Evolutionary conservation across 2,888 invertebrate species (phyloP), one percentile per base, ranked within the genome.

Genomic region (Prosopocoilus inquinatus): DNA sequence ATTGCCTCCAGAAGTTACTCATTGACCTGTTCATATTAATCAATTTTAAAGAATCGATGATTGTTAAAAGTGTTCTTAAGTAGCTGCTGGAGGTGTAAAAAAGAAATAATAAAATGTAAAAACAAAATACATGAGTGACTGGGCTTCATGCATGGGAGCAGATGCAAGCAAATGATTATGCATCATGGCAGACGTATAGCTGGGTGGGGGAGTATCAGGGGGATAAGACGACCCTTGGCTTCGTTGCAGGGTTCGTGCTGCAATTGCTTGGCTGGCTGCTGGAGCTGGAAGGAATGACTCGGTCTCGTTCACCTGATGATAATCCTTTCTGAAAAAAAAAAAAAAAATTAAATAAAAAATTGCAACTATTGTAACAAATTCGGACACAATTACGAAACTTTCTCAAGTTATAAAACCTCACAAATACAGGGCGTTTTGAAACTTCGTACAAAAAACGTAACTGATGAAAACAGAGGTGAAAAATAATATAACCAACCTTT

Each of bases 291-390:
- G 80, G 79, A 89, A 90, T 58, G 90, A 89, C 63, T 90, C 92
- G 59, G 90, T 90, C 75, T 93, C 93, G 76, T 92, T 93, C 64
- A 89, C 88, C 75, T 90, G 91, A 57, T 87, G 86, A 69, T 89
- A 90, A 73, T 88, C 86, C 64, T 88, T 86, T 77, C 89, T 89
- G 79, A 13, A 80, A 79, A 68, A 64, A 59, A 13, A 33, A 50
- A 13, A 16, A 15, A 34, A 2, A 43, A 8, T 9, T 11, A 9
- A n/a, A n/a, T n/a, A n/a, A n/a, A n/a, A n/a, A n/a, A n/a, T 47
- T 53, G 13, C 5, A n/a, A 4, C 3, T n/a, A 4, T n/a, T n/a
- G n/a, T n/a, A 11, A 16, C 20, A 43, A 9, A 12, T 11, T 12
- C n/a, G 12, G n/a, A n/a, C 15, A 44, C 5, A 15, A 44, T 13